Conservation (phyloP, 92 coral and sea anemone genomes). For the Heteractis magnifica region DNA sequence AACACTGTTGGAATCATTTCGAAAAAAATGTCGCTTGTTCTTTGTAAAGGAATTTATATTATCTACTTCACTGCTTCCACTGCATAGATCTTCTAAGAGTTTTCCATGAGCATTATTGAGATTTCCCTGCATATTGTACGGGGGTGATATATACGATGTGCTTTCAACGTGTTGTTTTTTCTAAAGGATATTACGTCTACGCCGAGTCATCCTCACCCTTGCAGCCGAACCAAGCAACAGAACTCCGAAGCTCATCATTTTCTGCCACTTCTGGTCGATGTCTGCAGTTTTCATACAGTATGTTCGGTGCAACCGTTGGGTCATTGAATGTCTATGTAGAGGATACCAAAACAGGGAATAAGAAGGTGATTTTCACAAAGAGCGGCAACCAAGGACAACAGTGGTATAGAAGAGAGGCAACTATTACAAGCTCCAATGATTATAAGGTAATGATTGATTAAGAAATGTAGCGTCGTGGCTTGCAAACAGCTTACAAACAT, state of each 20-base stretch:
- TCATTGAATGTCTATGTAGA: slow-evolving; percentile 61
- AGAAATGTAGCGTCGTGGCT: not conserved
- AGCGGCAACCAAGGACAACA: slow-evolving; percentile 69
- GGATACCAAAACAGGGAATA: slow-evolving; percentile 41
- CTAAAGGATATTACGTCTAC: slow-evolving; percentile 29
- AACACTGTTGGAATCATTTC: too few relatives aligned
- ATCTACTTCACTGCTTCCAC: too few relatives aligned
- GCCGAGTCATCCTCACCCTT: slow-evolving; percentile 47
- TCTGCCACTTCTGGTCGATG: slow-evolving; percentile 57
- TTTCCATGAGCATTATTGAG: too few relatives aligned
- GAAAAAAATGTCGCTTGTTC: too few relatives aligned
- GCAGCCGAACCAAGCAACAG: slow-evolving; percentile 28
- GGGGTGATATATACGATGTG: not conserved
- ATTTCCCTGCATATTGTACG: too few relatives aligned
- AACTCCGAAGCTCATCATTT: slow-evolving; percentile 23
- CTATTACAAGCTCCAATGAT: slow-evolving; percentile 12
- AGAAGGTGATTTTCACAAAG: slow-evolving; percentile 57
- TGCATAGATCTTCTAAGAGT: too few relatives aligned
- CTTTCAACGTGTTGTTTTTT: not conserved
- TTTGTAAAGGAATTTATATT: too few relatives aligned
- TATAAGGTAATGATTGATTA: slow-evolving; percentile 29
- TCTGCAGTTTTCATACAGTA: slow-evolving; percentile 68
- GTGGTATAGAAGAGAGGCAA: slow-evolving; percentile 62
- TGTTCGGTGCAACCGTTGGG: slow-evolving; percentile 73
- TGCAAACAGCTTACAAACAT: not conserved